phyloP scores from a whole-genome alignment of 1,140 invertebrate genomes.

The Tetraneura akinire region DNA sequence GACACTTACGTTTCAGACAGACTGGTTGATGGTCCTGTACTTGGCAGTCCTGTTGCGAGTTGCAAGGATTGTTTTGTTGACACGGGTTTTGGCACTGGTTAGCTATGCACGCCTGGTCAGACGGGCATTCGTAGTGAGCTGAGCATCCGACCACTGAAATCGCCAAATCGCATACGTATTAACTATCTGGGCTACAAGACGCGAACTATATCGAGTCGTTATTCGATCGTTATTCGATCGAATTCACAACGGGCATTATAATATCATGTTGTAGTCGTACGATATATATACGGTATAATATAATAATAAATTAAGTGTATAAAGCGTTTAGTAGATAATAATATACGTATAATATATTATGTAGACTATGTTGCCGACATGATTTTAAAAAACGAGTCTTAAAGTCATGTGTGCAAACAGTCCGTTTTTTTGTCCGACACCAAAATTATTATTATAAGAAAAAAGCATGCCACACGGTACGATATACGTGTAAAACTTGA shows the following conservation, averaged over 20 bases:
- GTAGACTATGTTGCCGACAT: conserved; percentile 23
- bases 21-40: conserved; percentile 77
- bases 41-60: conserved; percentile 69
- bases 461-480: neutral
- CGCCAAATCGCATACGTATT: conserved; percentile 28
- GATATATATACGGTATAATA: too few species aligned
- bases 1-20: conserved; percentile 70
- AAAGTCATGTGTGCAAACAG: conserved; percentile 37
- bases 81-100: conserved; percentile 77
- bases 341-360: too few species aligned
- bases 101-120: conserved; percentile 74
- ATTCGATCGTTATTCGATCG: neutral
- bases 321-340: too few species aligned
- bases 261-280: neutral
- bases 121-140: conserved; percentile 71
- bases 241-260: neutral
- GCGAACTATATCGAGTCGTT: neutral
- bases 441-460: too few species aligned
- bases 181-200: neutral
- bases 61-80: conserved; percentile 69
- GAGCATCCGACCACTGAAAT: conserved; percentile 69
- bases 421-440: conserved; percentile 3
- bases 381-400: conserved; percentile 33
- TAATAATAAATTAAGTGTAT: too few species aligned
- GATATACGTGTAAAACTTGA: neutral